phyloP scores from a whole-genome alignment of 92 coral and sea anemone genomes.

The Epizoanthus stellaris region DNA sequence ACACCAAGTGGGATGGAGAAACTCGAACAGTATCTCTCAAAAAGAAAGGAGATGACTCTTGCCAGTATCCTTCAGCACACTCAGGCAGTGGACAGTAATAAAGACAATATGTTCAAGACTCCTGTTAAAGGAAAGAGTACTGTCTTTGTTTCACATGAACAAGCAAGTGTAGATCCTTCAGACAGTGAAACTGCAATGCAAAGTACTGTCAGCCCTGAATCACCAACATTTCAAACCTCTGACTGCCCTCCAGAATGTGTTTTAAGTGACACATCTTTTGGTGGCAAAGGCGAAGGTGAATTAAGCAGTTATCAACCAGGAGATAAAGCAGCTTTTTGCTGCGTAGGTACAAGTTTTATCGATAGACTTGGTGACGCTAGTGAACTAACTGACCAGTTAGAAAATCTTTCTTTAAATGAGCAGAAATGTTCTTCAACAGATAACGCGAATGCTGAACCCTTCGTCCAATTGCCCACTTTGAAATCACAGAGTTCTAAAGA shows the following conservation, averaged over 20 bases:
- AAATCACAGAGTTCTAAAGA: background rate
- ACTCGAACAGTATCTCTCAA: slow-evolving; percentile 74
- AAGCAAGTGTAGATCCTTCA: background rate
- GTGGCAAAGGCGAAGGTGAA: background rate
- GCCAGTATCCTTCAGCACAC: background rate
- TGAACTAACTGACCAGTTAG: background rate
- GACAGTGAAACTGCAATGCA: background rate
- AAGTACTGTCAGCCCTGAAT: background rate
- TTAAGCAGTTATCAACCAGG: background rate
- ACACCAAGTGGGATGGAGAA: slow-evolving; percentile 73
- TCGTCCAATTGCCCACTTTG: background rate
- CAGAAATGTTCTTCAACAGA: background rate
- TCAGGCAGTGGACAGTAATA: background rate
- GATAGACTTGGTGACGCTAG: background rate
- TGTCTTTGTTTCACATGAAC: slow-evolving; percentile 22
- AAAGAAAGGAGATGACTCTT: slow-evolving; percentile 42
- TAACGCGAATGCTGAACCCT: background rate
- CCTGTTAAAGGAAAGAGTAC: slow-evolving; percentile 57
- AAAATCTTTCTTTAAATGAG: slow-evolving; percentile 15
- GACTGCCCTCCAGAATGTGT: background rate
- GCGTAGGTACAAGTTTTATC: too few species aligned
- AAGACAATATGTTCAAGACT: slow-evolving; percentile 26
- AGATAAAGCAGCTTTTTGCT: background rate
- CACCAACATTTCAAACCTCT: slow-evolving; percentile 24
- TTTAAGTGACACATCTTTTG: background rate